Percentiles rank a stretch among this genome's conserved stretches.
Evolutionary conservation across 2,888 invertebrate genomes (phyloP).

Genomic region (Hyposoter didymator): DNA sequence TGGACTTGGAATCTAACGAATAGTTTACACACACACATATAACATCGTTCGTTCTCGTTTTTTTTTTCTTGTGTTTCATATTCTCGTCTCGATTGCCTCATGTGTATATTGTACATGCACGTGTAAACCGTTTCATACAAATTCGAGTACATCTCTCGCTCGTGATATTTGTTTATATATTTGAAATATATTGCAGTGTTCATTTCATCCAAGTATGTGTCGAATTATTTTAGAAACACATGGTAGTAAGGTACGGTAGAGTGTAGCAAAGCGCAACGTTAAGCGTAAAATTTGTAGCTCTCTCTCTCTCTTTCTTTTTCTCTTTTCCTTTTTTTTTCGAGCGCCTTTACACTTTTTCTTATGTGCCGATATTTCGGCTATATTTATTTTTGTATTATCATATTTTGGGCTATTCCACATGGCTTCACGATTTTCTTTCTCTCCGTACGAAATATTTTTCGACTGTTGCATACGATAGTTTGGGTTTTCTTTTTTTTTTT

Average conservation of each 20-base stretch:
- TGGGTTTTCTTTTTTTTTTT: not conserved
- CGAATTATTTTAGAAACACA: conserved; percentile 72
- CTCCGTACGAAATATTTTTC: not conserved
- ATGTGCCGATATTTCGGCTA: not conserved
- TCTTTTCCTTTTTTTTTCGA: conserved; percentile 1
- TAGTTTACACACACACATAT: conserved; percentile 39
- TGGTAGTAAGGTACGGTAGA: conserved; percentile 72
- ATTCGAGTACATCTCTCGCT: conserved; percentile 37
- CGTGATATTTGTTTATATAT: conserved; percentile 41
- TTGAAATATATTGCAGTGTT: conserved; percentile 67
- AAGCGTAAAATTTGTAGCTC: conserved; percentile 27
- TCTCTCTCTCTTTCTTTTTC: not conserved
- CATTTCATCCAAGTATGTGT: conserved; percentile 70
- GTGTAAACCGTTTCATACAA: conserved; percentile 53
- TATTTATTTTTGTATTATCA: conserved; percentile 15
- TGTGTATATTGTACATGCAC: conserved; percentile 41
- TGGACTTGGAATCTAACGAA: conserved; percentile 25
- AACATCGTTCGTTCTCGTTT: conserved; percentile 12
- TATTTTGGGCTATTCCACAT: conserved; percentile 16
- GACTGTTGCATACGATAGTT: not conserved
- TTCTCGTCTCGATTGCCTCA: conserved; percentile 30
- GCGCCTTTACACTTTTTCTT: conserved; percentile 15
- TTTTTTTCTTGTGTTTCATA: conserved; percentile 15
- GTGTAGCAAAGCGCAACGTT: conserved; percentile 44
- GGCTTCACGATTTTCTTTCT: not conserved